Evolutionary conservation across 64 coral and sea anemone species (phyloP).

Genomic region (Actinia equina): DNA sequence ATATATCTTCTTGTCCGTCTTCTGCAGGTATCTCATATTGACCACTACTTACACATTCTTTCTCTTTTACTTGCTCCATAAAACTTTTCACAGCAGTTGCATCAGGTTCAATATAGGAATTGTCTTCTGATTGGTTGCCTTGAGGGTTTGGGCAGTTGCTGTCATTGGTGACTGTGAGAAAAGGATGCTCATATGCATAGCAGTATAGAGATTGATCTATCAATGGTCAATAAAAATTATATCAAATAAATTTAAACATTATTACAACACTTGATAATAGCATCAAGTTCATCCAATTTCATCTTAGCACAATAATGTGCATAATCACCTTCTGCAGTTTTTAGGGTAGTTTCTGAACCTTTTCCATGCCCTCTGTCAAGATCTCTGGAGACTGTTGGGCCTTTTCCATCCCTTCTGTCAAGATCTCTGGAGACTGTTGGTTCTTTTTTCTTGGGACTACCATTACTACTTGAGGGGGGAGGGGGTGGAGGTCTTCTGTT

Average conservation of each 20-base stretch:
- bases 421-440: constrained; percentile 19
- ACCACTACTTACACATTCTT: not conserved
- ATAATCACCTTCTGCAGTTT: constrained; percentile 44
- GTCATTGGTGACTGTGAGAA: not conserved
- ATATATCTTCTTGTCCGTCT: not conserved
- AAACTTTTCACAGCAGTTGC: constrained; percentile 32
- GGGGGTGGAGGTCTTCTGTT: constrained; percentile 49
- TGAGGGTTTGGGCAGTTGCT: not conserved
- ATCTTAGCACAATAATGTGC: too few species aligned
- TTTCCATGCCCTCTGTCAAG: not conserved
- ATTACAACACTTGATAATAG: not conserved
- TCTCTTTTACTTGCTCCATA: constrained; percentile 27
- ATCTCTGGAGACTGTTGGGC: constrained; percentile 22
- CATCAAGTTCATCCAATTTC: too few species aligned
- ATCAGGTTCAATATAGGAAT: constrained; percentile 31
- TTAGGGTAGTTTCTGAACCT: not conserved
- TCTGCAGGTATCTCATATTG: constrained; percentile 48
- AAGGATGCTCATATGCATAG: constrained; percentile 53
- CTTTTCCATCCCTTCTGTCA: not conserved
- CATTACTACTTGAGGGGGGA: constrained; percentile 16
- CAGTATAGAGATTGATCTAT: constrained; percentile 49
- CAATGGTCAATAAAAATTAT: not conserved
- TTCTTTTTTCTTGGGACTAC: not conserved
- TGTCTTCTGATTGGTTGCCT: not conserved
- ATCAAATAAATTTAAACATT: not conserved